Evolutionary conservation across 2,888 invertebrate genomes (phyloP), one percentile per base, ranked within the genome.

Genomic region (Idaea biselata): DNA sequence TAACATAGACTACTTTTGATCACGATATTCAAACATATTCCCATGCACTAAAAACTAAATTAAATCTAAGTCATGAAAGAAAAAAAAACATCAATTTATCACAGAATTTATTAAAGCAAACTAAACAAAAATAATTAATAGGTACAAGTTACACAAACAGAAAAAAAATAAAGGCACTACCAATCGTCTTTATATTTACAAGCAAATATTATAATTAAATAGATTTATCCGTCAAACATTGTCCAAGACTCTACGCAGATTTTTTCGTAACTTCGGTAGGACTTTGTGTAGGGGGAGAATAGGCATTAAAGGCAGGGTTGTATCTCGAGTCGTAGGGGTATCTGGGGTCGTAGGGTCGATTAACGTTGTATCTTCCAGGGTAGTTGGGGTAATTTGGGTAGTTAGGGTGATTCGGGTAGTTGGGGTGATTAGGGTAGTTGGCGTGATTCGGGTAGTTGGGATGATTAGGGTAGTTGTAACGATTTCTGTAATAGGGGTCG

Each of bases 321-420:
- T 75, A 73, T 18, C 74, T 79, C 0, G 71, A 60, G 56, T 83
- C 74, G 58, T 81, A 77, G 3, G 78, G 77, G 58, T 79, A 80
- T 66, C 78, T 79, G 0, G 80, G 69, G 31, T 86, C 82, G 59
- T 78, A 68, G 63, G 78, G 69, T 31, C 77, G 73, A 1, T 44
- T 63, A 59, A 81, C 79, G 66, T 77, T 81, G 64, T 78, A 79
- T 7, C 78, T 78, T 7, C 79, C 80, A 14, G 77, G 74, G 61
- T 75, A 76, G 63, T 74, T 75, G 18, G 68, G 68, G 59, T 79
- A 70, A 63, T 74, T 75, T 18, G 68, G 68, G 59, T 79, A 71
- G 16, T 69, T 73, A 55, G 25, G 25, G 5, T 25, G 25, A 5
- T 25, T 25, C 25, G 77, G 74, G 61, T 75, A 76, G 63, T 74